A percentile compares a stretch with the other conserved stretches of the same genome.
Evolutionary conservation across 2,113 vertebrate species (phyloP).

Genomic region (Dendropsophus ebraccatus): DNA sequence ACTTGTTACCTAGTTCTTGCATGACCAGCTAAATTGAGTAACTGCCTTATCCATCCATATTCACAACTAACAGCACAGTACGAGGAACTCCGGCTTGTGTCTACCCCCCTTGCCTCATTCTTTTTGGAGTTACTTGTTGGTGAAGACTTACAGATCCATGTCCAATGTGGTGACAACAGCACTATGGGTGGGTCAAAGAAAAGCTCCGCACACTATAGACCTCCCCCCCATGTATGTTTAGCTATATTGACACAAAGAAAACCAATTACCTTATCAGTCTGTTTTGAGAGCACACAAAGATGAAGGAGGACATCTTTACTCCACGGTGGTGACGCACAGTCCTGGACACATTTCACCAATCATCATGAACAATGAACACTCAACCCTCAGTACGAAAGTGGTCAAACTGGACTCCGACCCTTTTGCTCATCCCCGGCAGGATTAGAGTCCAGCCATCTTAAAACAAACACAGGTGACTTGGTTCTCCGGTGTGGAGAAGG

Average conservation of each 20-base stretch:
- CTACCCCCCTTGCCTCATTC: too few relatives aligned
- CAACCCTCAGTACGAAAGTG: not conserved
- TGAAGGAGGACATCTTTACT: not conserved
- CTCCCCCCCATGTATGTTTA: not conserved
- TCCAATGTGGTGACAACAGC: too few relatives aligned
- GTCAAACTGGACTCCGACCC: slow-evolving; percentile 6
- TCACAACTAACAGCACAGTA: too few relatives aligned
- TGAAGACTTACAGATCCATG: too few relatives aligned
- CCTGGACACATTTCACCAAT: not conserved
- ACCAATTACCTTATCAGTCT: not conserved
- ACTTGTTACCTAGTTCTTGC: too few relatives aligned
- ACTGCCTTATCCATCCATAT: too few relatives aligned
- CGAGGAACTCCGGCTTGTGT: too few relatives aligned
- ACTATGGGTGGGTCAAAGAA: too few relatives aligned
- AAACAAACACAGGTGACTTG: not conserved
- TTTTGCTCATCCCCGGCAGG: not conserved
- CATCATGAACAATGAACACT: not conserved
- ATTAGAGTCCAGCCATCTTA: not conserved
- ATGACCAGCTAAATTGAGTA: too few relatives aligned
- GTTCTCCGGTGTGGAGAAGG: not conserved
- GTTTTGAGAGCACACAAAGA: not conserved
- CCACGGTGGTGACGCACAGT: not conserved
- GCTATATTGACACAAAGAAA: not conserved
- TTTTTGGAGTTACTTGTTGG: too few relatives aligned
- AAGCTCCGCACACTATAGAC: too few relatives aligned